Evolutionary conservation across 1,140 invertebrate species (phyloP).

Genomic region (Atta texana): DNA sequence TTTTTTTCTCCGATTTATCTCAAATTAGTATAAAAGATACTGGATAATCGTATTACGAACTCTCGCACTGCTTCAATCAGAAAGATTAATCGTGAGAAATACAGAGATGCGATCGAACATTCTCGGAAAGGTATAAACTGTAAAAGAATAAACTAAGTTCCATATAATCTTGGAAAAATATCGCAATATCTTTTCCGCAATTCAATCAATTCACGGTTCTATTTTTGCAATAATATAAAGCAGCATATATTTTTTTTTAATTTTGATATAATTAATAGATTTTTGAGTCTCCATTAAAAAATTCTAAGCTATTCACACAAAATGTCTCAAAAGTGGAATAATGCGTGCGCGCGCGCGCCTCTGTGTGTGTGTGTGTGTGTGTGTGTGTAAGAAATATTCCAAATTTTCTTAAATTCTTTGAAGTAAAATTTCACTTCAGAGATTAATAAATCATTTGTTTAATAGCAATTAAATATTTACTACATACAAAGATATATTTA

Average conservation of each 20-base stretch:
- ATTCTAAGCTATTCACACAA: not conserved
- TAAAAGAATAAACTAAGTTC: not conserved
- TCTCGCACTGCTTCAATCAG: not conserved
- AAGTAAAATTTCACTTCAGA: too few relatives aligned
- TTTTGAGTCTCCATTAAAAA: not conserved
- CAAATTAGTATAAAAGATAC: not conserved
- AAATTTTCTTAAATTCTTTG: too few relatives aligned
- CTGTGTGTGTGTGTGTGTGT: not conserved
- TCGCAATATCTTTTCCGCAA: not conserved
- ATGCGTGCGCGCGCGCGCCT: too few relatives aligned
- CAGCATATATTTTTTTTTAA: not conserved
- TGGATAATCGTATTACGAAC: not conserved
- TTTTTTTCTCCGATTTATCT: constrained; percentile 13
- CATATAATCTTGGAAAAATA: not conserved
- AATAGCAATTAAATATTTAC: too few relatives aligned
- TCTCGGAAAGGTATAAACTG: not conserved
- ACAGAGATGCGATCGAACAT: not conserved
- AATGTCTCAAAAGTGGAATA: not conserved
- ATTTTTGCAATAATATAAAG: not conserved
- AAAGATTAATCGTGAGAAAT: constrained; percentile 5
- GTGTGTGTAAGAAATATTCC: too few relatives aligned
- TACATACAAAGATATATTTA: too few relatives aligned
- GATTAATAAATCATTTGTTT: too few relatives aligned
- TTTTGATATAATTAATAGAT: not conserved
- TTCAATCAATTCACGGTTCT: not conserved